These are phyloP conservation scores for Pollenia griseotomentosa DNA, from an alignment of 2,888 invertebrate species.

Conservation along the genomic window DNA sequence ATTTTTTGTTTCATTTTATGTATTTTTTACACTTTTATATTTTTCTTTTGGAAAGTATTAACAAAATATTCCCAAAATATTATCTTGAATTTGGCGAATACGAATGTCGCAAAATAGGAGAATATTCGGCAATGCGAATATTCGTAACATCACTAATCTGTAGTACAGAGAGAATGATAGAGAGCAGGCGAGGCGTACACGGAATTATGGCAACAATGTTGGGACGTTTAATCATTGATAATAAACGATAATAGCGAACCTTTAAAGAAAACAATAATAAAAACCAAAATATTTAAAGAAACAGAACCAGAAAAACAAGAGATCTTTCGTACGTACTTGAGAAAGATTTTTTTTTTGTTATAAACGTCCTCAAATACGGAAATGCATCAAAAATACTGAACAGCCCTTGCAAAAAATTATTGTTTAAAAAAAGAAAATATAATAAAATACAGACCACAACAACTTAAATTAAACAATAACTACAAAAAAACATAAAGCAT, in stretches of 20 bases:
- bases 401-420: not conserved
- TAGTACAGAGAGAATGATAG: not conserved
- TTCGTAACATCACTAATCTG: too few relatives aligned
- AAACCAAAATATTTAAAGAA: not conserved
- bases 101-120: too few relatives aligned
- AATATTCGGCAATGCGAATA: not conserved
- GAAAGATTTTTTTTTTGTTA: conserved; percentile 3
- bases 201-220: not conserved
- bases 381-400: conserved; percentile 28
- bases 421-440: not conserved
- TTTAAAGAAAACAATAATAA: conserved; percentile 5
- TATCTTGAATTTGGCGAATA: too few relatives aligned
- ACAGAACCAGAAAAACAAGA: not conserved
- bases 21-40: too few relatives aligned
- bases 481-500: not conserved
- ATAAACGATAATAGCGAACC: not conserved
- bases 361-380: conserved; percentile 28
- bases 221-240: not conserved
- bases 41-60: too few relatives aligned
- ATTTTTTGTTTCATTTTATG: too few relatives aligned
- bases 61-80: too few relatives aligned
- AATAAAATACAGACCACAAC: not conserved
- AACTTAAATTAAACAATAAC: not conserved
- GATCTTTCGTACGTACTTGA: conserved; percentile 3
- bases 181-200: not conserved